Conservation (phyloP, 2,797 vertebrate genomes). For the Margarornis squamiger region DNA sequence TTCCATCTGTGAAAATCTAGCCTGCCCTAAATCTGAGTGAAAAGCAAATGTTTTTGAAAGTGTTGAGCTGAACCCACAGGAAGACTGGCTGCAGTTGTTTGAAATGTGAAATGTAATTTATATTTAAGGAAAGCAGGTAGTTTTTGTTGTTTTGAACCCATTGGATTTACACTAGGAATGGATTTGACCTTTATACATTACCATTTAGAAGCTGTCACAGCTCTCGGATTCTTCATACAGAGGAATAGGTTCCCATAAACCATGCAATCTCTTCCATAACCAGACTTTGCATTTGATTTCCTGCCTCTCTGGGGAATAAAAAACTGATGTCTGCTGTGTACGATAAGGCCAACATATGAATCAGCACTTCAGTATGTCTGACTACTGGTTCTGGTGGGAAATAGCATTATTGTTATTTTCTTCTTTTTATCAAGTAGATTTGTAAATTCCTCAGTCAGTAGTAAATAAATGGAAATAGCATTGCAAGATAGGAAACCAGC, state of each 20-base stretch:
- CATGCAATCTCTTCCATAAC: neutral
- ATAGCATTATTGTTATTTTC: neutral
- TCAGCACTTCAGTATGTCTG: neutral
- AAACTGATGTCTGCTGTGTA: neutral
- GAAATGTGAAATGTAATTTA: neutral
- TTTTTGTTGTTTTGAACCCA: neutral
- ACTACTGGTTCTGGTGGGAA: neutral
- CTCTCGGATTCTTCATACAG: neutral
- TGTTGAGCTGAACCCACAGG: neutral
- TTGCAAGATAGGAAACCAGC: neutral
- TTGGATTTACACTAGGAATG: neutral
- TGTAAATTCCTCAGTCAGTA: neutral
- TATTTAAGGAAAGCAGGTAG: neutral
- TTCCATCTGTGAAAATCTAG: neutral
- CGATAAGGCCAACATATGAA: neutral
- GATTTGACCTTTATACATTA: neutral
- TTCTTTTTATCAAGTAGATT: neutral
- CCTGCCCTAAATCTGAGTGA: neutral
- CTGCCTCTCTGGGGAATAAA: neutral
- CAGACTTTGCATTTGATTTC: conserved; percentile 9
- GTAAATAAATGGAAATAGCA: conserved; percentile 21
- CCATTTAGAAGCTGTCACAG: neutral
- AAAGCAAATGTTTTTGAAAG: neutral
- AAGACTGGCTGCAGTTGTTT: neutral
- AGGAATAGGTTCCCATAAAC: neutral